Evolutionary conservation across 2,113 vertebrate genomes (phyloP).

Genomic region (Hipposideros armiger): DNA sequence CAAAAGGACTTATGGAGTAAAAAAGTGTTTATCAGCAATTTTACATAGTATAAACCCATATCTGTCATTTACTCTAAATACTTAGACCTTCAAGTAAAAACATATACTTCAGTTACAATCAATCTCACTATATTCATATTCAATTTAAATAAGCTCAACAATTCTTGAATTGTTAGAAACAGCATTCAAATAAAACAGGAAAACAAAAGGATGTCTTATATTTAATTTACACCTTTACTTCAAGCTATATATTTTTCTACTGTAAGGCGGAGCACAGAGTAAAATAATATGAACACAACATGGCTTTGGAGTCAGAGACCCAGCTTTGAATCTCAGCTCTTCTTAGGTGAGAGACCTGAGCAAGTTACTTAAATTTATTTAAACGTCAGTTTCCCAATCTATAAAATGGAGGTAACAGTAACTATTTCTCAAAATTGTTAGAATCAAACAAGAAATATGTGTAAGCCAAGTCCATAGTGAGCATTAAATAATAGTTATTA

Average conservation of each 20-base stretch:
- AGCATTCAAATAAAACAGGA: slow-evolving; percentile 34
- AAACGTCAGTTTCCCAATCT: slow-evolving; percentile 1
- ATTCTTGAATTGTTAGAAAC: neutral
- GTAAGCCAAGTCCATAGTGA: neutral
- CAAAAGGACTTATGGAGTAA: slow-evolving; percentile 29
- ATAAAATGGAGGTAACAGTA: slow-evolving; percentile 1
- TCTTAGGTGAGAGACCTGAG: neutral
- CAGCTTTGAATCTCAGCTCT: neutral
- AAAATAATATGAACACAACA: slow-evolving; percentile 23
- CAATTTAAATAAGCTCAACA: slow-evolving; percentile 18
- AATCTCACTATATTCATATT: neutral
- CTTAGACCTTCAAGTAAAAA: slow-evolving; percentile 31
- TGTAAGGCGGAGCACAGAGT: neutral
- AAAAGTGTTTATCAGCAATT: slow-evolving; percentile 36
- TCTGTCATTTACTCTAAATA: slow-evolving; percentile 23
- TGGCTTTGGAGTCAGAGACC: neutral
- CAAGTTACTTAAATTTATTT: slow-evolving; percentile 35
- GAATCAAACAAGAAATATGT: neutral
- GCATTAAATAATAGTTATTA: neutral
- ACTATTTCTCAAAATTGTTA: neutral
- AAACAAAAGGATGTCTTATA: neutral
- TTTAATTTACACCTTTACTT: slow-evolving; percentile 47
- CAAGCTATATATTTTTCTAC: neutral
- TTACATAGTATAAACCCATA: slow-evolving; percentile 13
- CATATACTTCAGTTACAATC: neutral